A percentile compares a stretch with the other conserved stretches of the same genome.
Conservation (phyloP, 2,888 invertebrate genomes). For the Drosophila prolongata region DNA sequence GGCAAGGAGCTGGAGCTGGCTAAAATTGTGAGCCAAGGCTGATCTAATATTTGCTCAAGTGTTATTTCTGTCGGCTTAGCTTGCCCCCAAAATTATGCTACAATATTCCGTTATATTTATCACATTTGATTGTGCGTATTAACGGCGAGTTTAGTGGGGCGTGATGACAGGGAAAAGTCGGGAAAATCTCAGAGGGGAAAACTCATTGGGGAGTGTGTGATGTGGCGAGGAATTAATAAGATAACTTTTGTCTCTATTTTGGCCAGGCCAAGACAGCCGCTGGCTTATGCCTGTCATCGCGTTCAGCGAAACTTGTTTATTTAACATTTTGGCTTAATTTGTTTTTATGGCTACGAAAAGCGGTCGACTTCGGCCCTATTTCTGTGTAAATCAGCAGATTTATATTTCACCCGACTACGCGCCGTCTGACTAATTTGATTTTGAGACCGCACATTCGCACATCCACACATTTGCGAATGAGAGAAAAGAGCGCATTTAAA, state of each 20-base stretch:
- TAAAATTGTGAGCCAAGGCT: conserved; percentile 53
- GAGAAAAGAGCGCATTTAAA: conserved; percentile 55
- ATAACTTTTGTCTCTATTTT: conserved; percentile 63
- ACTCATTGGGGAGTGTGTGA: conserved; percentile 35
- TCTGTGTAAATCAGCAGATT: conserved; percentile 80
- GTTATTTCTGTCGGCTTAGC: conserved; percentile 81
- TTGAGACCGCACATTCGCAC: conserved; percentile 55
- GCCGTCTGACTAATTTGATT: conserved; percentile 77
- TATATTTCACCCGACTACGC: conserved; percentile 64
- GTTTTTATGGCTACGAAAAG: conserved; percentile 66
- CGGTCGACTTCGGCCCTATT: conserved; percentile 58
- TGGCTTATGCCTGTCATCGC: conserved; percentile 54
- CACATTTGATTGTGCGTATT: conserved; percentile 78
- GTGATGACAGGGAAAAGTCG: conserved; percentile 38
- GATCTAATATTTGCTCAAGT: conserved; percentile 74
- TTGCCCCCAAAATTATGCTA: conserved; percentile 68
- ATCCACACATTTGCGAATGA: conserved; percentile 3
- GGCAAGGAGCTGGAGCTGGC: conserved; percentile 10
- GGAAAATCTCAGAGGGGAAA: conserved; percentile 1
- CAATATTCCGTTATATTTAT: conserved; percentile 76
- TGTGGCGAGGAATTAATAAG: conserved; percentile 73
- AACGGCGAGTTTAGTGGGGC: conserved; percentile 70
- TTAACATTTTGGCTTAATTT: conserved; percentile 81
- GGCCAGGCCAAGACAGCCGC: conserved; percentile 16
- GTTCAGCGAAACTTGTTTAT: conserved; percentile 71